phyloP scores from a whole-genome alignment of 2,888 invertebrate species.

The Neria commutata region DNA sequence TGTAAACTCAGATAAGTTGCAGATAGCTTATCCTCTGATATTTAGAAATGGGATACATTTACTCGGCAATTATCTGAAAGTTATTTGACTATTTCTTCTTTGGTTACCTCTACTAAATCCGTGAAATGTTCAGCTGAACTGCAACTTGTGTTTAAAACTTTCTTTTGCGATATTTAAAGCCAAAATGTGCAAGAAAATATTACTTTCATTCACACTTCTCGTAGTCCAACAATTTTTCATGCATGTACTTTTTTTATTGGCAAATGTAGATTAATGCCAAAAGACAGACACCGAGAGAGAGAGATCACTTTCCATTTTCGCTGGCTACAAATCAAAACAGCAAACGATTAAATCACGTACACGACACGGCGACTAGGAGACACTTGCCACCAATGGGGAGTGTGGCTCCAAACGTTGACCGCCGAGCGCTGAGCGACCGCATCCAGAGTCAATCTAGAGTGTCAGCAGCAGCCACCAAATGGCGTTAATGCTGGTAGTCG shows the following conservation, averaged over 20 bases:
- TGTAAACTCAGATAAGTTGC: no score
- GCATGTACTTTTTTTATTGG: background rate
- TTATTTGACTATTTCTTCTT: no score
- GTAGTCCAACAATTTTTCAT: background rate
- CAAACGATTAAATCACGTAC: conserved; percentile 21
- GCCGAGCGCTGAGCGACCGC: background rate
- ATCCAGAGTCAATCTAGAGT: conserved; percentile 5
- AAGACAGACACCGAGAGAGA: no score
- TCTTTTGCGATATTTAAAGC: no score
- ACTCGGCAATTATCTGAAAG: no score
- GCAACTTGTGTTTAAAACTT: no score
- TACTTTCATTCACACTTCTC: background rate
- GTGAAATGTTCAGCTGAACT: no score
- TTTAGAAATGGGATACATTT: no score
- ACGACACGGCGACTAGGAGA: background rate
- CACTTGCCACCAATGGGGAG: background rate
- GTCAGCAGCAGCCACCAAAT: background rate
- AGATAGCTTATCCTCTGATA: no score
- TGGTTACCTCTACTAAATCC: no score
- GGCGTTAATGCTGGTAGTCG: background rate
- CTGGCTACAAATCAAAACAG: conserved; percentile 24
- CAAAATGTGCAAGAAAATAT: no score
- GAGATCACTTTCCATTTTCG: conserved; percentile 36
- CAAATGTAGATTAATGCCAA: background rate
- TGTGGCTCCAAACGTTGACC: background rate